Percentiles rank a stretch among this genome's conserved stretches.
Conservation (phyloP, 2,888 invertebrate species). For the Volucella bombylans region DNA sequence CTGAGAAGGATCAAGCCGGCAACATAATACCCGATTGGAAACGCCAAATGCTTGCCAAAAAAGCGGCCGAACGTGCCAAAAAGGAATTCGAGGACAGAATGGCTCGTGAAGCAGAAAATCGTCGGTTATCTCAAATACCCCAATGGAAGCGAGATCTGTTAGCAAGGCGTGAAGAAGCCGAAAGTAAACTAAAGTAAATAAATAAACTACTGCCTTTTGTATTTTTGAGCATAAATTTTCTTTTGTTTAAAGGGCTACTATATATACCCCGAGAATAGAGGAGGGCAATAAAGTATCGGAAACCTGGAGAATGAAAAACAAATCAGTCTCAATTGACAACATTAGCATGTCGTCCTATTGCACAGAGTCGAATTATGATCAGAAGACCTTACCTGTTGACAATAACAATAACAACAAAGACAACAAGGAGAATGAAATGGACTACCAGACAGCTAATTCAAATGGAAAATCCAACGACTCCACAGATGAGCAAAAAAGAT, state of each 20-base stretch:
- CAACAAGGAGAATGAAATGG: constrained; percentile 77
- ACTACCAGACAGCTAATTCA: constrained; percentile 55
- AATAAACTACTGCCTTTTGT: neutral
- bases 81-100: constrained; percentile 94
- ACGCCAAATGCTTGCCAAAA: constrained; percentile 95
- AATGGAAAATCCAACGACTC: constrained; percentile 70
- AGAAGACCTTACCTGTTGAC: constrained; percentile 74
- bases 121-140: constrained; percentile 93
- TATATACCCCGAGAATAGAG: constrained; percentile 88
- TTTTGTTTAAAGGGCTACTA: constrained; percentile 83
- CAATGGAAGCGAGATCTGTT: constrained; percentile 96
- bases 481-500: constrained; percentile 78
- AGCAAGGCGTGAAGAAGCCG: constrained; percentile 90
- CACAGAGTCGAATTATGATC: constrained; percentile 78
- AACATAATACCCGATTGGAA: constrained; percentile 97
- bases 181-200: constrained; percentile 88
- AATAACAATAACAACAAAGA: constrained; percentile 81
- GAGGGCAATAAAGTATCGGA: constrained; percentile 83
- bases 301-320: constrained; percentile 83
- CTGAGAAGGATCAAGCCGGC: constrained; percentile 93
- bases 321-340: constrained; percentile 87
- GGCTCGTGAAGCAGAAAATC: constrained; percentile 91
- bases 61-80: constrained; percentile 95
- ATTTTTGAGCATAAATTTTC: neutral
- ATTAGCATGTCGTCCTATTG: constrained; percentile 83